A percentile compares a stretch with the other conserved stretches of the same genome.
These are phyloP conservation scores for Melinopterus prodromus DNA, from an alignment of 2,888 invertebrate species.

Conservation along the genomic window DNA sequence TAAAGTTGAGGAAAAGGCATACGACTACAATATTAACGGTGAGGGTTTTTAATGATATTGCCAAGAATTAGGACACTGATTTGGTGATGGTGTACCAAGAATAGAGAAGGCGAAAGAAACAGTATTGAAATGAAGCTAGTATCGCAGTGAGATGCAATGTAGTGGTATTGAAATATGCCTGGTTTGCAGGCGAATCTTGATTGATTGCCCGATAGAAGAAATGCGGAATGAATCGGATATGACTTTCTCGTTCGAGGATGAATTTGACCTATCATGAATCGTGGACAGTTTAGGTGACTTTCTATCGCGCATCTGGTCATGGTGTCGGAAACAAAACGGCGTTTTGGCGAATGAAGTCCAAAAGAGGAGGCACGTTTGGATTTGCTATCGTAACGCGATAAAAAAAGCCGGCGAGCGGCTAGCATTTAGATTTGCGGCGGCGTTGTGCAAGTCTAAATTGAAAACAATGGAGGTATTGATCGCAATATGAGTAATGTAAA, in stretches of 20 bases:
- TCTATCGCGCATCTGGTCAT: not conserved
- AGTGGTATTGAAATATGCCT: no score
- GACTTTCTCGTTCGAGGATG: not conserved
- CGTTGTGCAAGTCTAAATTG: slow-evolving; percentile 25
- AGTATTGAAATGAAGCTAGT: no score
- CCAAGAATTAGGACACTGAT: no score
- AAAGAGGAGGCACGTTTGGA: not conserved
- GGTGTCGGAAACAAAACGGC: not conserved
- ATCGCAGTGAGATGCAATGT: no score
- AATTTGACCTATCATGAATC: slow-evolving; percentile 4
- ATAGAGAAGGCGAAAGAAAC: no score
- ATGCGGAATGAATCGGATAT: not conserved
- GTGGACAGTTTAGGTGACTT: not conserved
- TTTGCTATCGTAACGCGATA: not conserved
- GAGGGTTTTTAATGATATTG: no score
- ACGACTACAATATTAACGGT: no score
- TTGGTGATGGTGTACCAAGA: no score
- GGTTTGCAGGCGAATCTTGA: no score
- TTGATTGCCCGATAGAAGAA: not conserved
- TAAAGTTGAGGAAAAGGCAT: no score
- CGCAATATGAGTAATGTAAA: slow-evolving; percentile 28
- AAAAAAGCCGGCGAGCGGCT: not conserved
- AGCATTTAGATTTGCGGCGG: not conserved
- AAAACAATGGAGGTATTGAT: slow-evolving; percentile 35
- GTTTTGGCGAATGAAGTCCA: not conserved